Evolutionary conservation across 64 coral and sea anemone species (phyloP), one percentile per base, ranked within the genome.

Genomic region (Actinia equina): DNA sequence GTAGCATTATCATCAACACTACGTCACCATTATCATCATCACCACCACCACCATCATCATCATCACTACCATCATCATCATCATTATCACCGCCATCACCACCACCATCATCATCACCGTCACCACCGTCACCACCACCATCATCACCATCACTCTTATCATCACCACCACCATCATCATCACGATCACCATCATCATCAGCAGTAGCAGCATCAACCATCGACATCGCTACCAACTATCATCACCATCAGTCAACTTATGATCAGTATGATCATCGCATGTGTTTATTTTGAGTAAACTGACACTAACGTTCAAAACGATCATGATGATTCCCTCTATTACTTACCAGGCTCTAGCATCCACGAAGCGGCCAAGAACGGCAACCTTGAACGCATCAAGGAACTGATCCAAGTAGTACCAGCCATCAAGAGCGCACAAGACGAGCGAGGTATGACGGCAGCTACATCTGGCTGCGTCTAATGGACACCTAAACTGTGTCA

Each of bases 401-500:
- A 99, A 86, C 82, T 99, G 30, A 95, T 99, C 23, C 85, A 86
- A 43, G 85, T 88, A 15, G 86, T 92, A 16, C 93, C 93, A 26
- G 88, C 92, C 60, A 90, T 99, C 85, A 93, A 81, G 83, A 92
- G 84, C 43, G 86, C 45, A 4, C 86, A 88, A 42, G 88, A 99
- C 60, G 97, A 99, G 43, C 80, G 89, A 37, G 97, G 97, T 78
- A 93, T 95, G 97, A 93, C 91, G 10, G 82, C 97, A n/a, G 25
- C 85, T 99, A 43, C 97, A 99, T 41, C 67, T 91, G 17, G 97
- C 93, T 62, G 91, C 93, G 3, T 89, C 97, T 15, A 92, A 95
- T 59, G 97, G 97, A 6, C 93, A 90, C 64, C 79, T 99, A 43
- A 93, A 99, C 46, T 99, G 97, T 77, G 93, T 99, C 20, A 95